Evolutionary conservation across 2,113 vertebrate species (phyloP).

Genomic region (Typhlomys cinereus): DNA sequence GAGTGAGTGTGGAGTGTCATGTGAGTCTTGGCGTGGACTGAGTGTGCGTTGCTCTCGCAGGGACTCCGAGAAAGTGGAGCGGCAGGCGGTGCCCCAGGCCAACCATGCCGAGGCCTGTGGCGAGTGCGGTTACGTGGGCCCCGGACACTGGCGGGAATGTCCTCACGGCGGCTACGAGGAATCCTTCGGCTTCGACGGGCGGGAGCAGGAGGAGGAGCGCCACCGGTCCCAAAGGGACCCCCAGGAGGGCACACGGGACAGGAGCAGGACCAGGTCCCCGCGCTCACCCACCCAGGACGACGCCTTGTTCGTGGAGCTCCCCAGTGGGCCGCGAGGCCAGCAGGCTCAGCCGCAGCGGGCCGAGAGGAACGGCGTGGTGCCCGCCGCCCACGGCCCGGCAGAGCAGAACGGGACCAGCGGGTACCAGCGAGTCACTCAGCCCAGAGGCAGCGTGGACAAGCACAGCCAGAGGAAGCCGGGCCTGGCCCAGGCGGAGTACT

Average conservation of each 20-base stretch:
- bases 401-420: conserved; percentile 92
- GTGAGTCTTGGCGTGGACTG: not conserved
- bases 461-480: conserved; percentile 93
- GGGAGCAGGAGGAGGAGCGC: conserved; percentile 83
- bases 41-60: conserved; percentile 82
- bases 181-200: conserved; percentile 81
- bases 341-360: conserved; percentile 81
- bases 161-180: conserved; percentile 85
- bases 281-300: conserved; percentile 84
- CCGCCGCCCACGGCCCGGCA: conserved; percentile 79
- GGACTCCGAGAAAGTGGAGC: conserved; percentile 87
- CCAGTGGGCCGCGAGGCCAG: conserved; percentile 82
- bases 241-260: conserved; percentile 87
- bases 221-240: conserved; percentile 85
- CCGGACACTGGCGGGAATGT: conserved; percentile 81
- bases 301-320: conserved; percentile 86
- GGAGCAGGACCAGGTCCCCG: conserved; percentile 83
- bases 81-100: conserved; percentile 90
- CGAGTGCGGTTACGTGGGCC: conserved; percentile 84
- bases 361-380: conserved; percentile 89
- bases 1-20: not conserved
- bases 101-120: conserved; percentile 89
- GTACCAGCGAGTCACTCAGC: conserved; percentile 88
- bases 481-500: conserved; percentile 95
- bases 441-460: conserved; percentile 89